These are phyloP conservation scores for Laterallus jamaicensis DNA, from an alignment of 2,113 vertebrate genomes.

Conservation along the genomic window DNA sequence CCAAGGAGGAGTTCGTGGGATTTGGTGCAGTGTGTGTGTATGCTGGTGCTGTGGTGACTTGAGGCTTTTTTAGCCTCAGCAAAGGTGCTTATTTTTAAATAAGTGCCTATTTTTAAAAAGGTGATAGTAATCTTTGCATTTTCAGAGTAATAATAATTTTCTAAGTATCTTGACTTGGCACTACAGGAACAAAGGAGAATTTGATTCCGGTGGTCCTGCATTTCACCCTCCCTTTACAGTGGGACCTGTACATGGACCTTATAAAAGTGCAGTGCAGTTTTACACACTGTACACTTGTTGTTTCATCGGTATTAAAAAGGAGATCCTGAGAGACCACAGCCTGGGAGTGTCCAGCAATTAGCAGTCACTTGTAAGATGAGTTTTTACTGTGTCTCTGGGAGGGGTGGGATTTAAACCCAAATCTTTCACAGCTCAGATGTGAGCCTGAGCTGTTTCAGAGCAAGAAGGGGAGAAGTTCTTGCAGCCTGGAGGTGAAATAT, in stretches of 20 bases:
- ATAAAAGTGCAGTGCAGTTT: neutral
- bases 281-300: neutral
- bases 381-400: neutral
- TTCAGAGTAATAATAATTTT: neutral
- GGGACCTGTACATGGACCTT: neutral
- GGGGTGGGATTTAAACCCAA: neutral
- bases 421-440: neutral
- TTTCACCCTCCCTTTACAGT: neutral
- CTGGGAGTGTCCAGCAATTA: neutral
- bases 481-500: neutral
- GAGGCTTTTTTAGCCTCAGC: neutral
- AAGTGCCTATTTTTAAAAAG: neutral
- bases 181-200: neutral
- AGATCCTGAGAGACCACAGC: neutral
- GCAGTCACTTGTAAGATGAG: neutral
- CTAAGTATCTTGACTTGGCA: neutral
- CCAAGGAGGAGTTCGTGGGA: neutral
- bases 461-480: neutral
- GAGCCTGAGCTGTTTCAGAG: fast-evolving
- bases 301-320: neutral
- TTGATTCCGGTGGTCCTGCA: fast-evolving
- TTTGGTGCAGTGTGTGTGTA: neutral
- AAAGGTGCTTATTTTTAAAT: neutral
- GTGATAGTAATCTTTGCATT: neutral
- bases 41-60: neutral